Conservation (phyloP, 2,113 vertebrate species). For the Xiphorhynchus elegans region DNA sequence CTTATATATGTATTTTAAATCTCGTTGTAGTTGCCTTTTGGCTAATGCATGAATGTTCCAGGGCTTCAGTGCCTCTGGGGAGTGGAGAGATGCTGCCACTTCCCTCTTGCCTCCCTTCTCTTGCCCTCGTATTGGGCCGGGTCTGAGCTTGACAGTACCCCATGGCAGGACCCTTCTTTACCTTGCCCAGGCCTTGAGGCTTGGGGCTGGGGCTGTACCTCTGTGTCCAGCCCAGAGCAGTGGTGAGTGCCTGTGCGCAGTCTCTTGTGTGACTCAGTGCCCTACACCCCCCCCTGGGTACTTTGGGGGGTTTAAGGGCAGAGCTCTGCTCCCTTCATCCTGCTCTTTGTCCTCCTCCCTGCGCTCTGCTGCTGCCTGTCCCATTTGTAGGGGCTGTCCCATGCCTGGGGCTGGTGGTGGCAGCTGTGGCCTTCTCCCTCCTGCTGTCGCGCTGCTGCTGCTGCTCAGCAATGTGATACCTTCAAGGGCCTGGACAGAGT, state of each 20-base stretch:
- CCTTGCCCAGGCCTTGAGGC: rapidly evolving
- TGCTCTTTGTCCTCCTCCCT: neutral
- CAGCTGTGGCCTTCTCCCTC: neutral
- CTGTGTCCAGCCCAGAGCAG: neutral
- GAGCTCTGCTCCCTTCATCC: neutral
- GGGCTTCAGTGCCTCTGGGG: constrained; percentile 58
- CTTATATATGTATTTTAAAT: constrained; percentile 20
- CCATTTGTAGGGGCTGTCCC: neutral
- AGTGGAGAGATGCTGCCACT: neutral
- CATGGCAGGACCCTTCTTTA: neutral
- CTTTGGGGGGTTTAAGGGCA: neutral
- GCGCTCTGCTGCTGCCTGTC: neutral
- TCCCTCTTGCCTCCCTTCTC: neutral
- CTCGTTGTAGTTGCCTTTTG: neutral
- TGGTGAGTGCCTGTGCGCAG: neutral
- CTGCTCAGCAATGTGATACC: neutral
- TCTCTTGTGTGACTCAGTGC: rapidly evolving
- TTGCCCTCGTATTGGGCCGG: neutral
- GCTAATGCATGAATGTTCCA: constrained; percentile 47
- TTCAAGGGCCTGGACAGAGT: neutral
- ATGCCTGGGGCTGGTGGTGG: rapidly evolving
- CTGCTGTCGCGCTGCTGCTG: neutral
- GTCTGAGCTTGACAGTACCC: neutral
- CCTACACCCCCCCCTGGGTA: neutral
- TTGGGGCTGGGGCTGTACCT: neutral